These are phyloP conservation scores for Rhynchomys soricoides DNA, from an alignment of 2,113 vertebrate genomes.

Conservation along the genomic window DNA sequence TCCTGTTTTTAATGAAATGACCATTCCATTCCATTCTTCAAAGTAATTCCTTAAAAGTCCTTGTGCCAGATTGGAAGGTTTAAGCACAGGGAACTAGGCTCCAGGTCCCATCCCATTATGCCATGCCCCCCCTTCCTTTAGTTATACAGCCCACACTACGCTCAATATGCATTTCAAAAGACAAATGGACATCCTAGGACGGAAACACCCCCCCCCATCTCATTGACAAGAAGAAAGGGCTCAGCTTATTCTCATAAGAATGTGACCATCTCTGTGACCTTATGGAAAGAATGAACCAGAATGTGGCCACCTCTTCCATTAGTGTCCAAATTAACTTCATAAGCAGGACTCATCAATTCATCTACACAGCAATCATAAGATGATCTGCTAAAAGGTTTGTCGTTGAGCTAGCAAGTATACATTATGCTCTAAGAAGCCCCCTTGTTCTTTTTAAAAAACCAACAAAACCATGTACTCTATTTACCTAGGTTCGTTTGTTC, in stretches of 20 bases:
- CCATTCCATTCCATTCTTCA: not conserved
- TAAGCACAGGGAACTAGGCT: not conserved
- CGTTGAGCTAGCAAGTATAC: not conserved
- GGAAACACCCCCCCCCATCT: slow-evolving; percentile 21
- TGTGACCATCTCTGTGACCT: not conserved
- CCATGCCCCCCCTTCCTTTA: not conserved
- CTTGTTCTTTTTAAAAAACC: not conserved
- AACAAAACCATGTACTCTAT: not conserved
- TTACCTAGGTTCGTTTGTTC: not conserved
- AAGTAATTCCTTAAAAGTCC: slow-evolving; percentile 56
- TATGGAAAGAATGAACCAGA: not conserved
- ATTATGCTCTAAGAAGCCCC: not conserved
- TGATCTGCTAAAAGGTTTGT: not conserved
- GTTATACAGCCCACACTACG: slow-evolving; percentile 8
- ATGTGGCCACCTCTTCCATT: not conserved
- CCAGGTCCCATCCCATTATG: not conserved
- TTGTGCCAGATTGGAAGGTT: slow-evolving; percentile 9
- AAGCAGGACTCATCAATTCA: not conserved
- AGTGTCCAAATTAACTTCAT: slow-evolving; percentile 26
- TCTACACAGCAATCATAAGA: not conserved
- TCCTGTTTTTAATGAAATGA: slow-evolving; percentile 24
- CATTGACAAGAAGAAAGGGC: slow-evolving; percentile 32
- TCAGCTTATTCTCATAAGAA: slow-evolving; percentile 24
- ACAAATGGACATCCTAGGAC: slow-evolving; percentile 18
- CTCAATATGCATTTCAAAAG: slow-evolving; percentile 23